These are phyloP conservation scores for Myrmecobius fasciatus DNA, from an alignment of 2,113 vertebrate genomes.

Conservation along the genomic window DNA sequence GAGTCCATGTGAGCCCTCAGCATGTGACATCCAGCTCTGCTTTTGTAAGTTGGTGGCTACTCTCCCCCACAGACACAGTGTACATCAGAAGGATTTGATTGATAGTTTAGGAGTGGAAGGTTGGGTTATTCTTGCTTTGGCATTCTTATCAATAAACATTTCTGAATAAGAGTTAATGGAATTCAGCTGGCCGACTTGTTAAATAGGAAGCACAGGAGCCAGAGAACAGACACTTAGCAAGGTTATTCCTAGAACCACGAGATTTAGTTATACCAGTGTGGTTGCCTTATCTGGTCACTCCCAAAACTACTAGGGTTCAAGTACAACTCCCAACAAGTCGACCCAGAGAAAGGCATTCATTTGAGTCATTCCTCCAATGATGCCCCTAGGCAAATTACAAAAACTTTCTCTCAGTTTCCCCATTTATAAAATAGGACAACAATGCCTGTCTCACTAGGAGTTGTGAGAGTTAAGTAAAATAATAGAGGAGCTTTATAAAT, in stretches of 20 bases:
- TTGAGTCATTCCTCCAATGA: neutral
- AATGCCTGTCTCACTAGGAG: neutral
- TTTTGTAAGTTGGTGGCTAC: neutral
- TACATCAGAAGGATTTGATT: neutral
- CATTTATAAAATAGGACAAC: neutral
- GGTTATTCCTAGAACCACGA: neutral
- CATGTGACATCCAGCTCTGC: neutral
- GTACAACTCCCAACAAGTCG: neutral
- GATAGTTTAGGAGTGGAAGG: neutral
- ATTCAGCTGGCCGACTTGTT: neutral
- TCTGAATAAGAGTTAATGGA: neutral
- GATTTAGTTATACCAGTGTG: neutral
- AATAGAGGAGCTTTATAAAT: slow-evolving; percentile 1
- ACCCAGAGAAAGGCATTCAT: neutral
- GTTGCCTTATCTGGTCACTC: neutral
- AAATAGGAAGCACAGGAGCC: neutral
- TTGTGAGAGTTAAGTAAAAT: slow-evolving; percentile 10
- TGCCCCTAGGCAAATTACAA: neutral
- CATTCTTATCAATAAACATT: neutral
- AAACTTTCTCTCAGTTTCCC: neutral
- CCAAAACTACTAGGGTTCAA: neutral
- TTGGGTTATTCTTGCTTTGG: neutral
- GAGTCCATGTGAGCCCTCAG: neutral
- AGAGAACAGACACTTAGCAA: neutral
- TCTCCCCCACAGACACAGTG: neutral